Percentiles rank a stretch among this genome's conserved stretches.
Conservation (phyloP, 2,113 vertebrate species). For the Pelecanus crispus region DNA sequence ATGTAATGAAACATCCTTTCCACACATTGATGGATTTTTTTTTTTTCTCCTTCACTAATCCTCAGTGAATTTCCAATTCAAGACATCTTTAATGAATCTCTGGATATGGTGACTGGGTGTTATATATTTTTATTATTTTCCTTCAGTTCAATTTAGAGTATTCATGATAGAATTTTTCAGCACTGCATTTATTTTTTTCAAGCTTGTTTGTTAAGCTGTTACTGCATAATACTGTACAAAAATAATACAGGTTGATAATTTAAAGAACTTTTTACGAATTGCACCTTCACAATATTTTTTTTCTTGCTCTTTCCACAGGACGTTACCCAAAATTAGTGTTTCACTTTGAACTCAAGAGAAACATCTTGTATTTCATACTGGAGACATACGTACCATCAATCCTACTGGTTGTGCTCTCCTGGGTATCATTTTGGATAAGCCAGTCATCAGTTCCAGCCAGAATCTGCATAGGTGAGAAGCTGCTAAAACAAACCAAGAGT, state of each 20-base stretch:
- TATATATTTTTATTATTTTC: not conserved
- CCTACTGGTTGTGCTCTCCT: slow-evolving; percentile 87
- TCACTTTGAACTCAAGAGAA: slow-evolving; percentile 88
- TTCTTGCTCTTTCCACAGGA: slow-evolving; percentile 55
- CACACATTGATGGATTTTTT: not conserved
- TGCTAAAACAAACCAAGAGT: not conserved
- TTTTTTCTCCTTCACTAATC: not conserved
- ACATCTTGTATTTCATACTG: slow-evolving; percentile 89
- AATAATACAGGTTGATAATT: not conserved
- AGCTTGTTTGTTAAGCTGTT: not conserved
- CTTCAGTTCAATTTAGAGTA: not conserved
- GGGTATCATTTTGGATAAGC: slow-evolving; percentile 93
- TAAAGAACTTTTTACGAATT: not conserved
- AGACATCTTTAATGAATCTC: not conserved
- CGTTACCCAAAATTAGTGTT: slow-evolving; percentile 86
- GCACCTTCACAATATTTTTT: not conserved
- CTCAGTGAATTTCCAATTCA: not conserved
- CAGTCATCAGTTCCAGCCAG: slow-evolving; percentile 88
- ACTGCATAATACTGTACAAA: not conserved
- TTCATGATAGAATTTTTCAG: not conserved
- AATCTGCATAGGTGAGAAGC: slow-evolving; percentile 85
- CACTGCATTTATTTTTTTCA: rapidly evolving
- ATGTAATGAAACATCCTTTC: not conserved
- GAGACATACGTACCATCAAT: slow-evolving; percentile 90
- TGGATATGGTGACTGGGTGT: not conserved